Base-by-base conservation (phyloP, 1,140 invertebrate species). In the Chymomyza costata region DNA sequence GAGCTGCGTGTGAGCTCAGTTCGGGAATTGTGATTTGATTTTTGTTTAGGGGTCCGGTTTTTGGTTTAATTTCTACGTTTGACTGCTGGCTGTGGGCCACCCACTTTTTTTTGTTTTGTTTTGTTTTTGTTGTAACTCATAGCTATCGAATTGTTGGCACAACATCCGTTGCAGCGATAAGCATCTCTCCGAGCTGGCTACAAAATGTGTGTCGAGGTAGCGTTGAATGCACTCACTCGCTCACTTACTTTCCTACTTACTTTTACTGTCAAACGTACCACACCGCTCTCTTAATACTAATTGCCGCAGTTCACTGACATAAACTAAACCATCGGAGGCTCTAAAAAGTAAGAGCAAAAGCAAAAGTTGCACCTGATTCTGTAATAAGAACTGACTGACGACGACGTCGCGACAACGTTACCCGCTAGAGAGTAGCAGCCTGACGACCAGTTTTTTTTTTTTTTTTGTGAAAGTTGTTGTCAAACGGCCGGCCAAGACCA, bases 341-440 rank as follows among this genome's bases (percentile, higher is more conserved):
- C 19, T n/a, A n/a, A 10, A 44, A 34, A 62, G 58, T 30, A 44
- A 46, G 40, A 43, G 46, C 45, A 74, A 76, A 68, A 70, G 71
- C 64, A 66, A 66, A 66, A 66, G 66, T 62, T 65, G 71, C 71
- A 71, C 73, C 66, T 78, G 73, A 76, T 78, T 76, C 71, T 76
- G 71, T 76, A 76, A 76, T 76, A 76, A 76, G 71, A 76, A 76
- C 67, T 40, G 62, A n/a, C 63, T 38, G 44, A 60, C 70, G 47
- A 49, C n/a, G n/a, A n/a, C n/a, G n/a, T 25, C 21, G 21, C 21
- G 3, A 25, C 8, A 25, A 25, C 8, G 3, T 5, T 8, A 25
- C 3, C 21, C 21, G 21, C 21, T 8, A 25, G 21, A 3, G 3
- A 25, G 21, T 25, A 5, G 3, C 44, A 43, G 54, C 54, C 45